phyloP scores from a whole-genome alignment of 1,140 invertebrate species.

The Grapholita molesta region DNA sequence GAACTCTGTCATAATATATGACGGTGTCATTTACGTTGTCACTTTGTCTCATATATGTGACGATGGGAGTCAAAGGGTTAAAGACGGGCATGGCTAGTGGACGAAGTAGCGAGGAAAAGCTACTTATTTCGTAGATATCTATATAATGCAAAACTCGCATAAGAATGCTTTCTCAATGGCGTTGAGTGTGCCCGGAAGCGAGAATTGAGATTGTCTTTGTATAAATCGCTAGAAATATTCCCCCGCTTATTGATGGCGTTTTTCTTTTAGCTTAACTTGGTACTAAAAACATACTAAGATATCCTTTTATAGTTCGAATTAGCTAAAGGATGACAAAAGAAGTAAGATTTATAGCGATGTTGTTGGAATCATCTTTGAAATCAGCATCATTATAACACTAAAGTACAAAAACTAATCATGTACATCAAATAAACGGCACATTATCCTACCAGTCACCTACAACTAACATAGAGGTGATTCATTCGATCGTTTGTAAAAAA shows the following conservation, averaged over 20 bases:
- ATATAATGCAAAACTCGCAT: too few species aligned
- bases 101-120: too few species aligned
- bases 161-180: not conserved
- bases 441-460: not conserved
- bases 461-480: conserved; percentile 8
- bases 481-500: not conserved
- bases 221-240: too few species aligned
- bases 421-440: not conserved
- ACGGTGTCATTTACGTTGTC: too few species aligned
- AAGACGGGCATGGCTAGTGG: too few species aligned
- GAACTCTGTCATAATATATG: too few species aligned
- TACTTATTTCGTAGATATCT: too few species aligned
- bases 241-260: not conserved
- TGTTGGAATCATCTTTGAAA: not conserved
- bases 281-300: not conserved
- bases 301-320: not conserved
- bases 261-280: not conserved
- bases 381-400: not conserved
- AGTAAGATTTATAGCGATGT: not conserved
- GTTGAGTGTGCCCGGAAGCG: not conserved
- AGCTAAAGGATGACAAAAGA: not conserved
- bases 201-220: not conserved
- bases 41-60: too few species aligned
- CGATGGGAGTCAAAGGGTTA: too few species aligned
- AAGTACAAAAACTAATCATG: not conserved